Evolutionary conservation across 2,797 vertebrate species (phyloP).

Genomic region (Cichlasoma orientale): DNA sequence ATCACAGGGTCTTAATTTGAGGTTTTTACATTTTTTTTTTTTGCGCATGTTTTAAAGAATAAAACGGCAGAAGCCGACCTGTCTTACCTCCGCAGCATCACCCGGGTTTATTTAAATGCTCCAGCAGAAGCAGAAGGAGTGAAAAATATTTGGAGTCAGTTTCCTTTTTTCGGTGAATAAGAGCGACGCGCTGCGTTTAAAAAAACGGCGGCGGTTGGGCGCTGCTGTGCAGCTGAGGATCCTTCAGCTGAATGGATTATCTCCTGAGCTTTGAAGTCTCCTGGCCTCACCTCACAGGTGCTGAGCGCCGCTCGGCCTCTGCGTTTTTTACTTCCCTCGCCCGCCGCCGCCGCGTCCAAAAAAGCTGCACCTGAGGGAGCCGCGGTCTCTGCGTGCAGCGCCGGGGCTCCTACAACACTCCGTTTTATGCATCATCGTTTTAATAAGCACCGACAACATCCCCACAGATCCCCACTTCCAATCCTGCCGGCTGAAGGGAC

Average conservation of each 20-base stretch:
- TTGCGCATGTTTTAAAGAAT: not conserved
- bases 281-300: conserved; percentile 79
- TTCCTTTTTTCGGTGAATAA: conserved; percentile 27
- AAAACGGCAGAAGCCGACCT: not conserved
- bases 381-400: conserved; percentile 37
- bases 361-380: conserved; percentile 64
- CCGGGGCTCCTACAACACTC: conserved; percentile 56
- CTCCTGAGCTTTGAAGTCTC: conserved; percentile 74
- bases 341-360: conserved; percentile 26
- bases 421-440: conserved; percentile 81
- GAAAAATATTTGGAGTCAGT: conserved; percentile 24
- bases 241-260: conserved; percentile 67
- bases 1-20: not conserved
- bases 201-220: conserved; percentile 14
- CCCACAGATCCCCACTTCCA: conserved; percentile 76
- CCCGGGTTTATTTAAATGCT: not conserved
- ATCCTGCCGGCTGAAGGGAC: conserved; percentile 81
- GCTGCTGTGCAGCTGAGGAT: conserved; percentile 57
- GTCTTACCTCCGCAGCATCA: conserved; percentile 58
- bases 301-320: conserved; percentile 69
- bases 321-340: conserved; percentile 24
- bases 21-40: not conserved
- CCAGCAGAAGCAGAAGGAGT: conserved; percentile 7
- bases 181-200: conserved; percentile 35
- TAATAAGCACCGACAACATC: conserved; percentile 84